These are phyloP conservation scores for Drosophila miranda DNA, from an alignment of 1,140 invertebrate species.

Conservation along the genomic window DNA sequence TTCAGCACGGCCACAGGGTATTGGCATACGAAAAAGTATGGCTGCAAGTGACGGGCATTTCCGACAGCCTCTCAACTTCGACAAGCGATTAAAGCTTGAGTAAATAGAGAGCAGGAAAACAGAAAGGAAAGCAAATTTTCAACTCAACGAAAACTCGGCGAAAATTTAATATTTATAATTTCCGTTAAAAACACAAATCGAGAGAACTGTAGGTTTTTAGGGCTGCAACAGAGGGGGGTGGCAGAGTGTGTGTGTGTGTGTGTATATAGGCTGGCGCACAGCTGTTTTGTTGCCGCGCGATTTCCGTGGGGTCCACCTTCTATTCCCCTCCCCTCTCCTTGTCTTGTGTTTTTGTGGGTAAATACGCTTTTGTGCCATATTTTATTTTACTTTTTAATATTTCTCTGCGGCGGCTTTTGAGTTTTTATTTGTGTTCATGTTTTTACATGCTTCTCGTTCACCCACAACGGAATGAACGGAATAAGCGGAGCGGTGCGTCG, in stretches of 20 bases:
- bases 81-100: slow-evolving; percentile 50
- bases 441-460: slow-evolving; percentile 74
- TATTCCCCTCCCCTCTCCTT: slow-evolving; percentile 15
- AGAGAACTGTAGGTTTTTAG: slow-evolving; percentile 8
- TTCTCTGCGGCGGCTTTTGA: slow-evolving; percentile 52
- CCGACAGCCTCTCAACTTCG: slow-evolving; percentile 51
- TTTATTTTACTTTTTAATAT: slow-evolving; percentile 21
- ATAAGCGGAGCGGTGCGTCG: slow-evolving; percentile 20
- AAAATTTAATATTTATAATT: slow-evolving; percentile 67
- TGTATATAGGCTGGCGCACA: slow-evolving; percentile 37
- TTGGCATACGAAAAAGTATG: slow-evolving; percentile 19
- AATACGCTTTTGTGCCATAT: slow-evolving; percentile 62
- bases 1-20: not conserved
- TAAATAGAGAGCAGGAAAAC: slow-evolving; percentile 27
- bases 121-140: slow-evolving; percentile 54
- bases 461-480: slow-evolving; percentile 66
- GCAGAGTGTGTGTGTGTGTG: too few species aligned
- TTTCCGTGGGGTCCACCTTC: slow-evolving; percentile 67
- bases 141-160: slow-evolving; percentile 13
- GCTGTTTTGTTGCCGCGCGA: slow-evolving; percentile 66
- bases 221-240: slow-evolving; percentile 5
- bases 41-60: slow-evolving; percentile 68
- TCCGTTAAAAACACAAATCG: slow-evolving; percentile 55
- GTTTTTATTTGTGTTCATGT: slow-evolving; percentile 37
- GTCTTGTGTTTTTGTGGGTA: slow-evolving; percentile 42